A percentile compares a stretch with the other conserved stretches of the same genome.
Evolutionary conservation across 2,797 vertebrate genomes (phyloP).

Genomic region (Acridotheres tristis): DNA sequence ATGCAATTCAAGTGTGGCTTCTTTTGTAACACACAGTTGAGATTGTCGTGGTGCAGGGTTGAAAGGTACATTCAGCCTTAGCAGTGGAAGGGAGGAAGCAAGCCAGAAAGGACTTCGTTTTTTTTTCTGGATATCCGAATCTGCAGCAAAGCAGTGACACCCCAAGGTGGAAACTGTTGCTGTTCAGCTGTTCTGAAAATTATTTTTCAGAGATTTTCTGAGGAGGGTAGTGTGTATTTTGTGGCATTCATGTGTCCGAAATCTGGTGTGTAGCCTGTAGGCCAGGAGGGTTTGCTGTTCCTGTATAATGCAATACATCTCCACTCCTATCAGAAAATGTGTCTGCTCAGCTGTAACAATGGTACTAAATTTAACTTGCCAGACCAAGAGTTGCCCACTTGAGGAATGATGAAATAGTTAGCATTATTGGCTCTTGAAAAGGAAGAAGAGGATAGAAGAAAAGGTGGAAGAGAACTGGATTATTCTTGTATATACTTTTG

Average conservation of each 20-base stretch:
- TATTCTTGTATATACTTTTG: background rate
- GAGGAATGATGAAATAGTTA: background rate
- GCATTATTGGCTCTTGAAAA: background rate
- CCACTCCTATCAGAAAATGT: background rate
- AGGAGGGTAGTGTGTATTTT: background rate
- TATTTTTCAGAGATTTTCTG: background rate
- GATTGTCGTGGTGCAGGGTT: background rate
- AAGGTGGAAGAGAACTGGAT: background rate
- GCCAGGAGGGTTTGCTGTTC: background rate
- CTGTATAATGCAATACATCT: background rate
- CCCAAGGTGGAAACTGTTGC: background rate
- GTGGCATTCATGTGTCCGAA: background rate
- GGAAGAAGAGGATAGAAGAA: background rate
- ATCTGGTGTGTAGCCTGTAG: background rate
- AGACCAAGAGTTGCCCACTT: background rate
- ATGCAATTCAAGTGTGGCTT: background rate
- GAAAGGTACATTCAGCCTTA: rapidly evolving
- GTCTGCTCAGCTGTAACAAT: background rate
- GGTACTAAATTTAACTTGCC: background rate
- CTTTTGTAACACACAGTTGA: background rate
- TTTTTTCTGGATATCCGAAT: background rate
- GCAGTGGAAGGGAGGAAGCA: background rate
- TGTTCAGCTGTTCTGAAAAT: background rate
- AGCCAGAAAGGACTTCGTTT: background rate
- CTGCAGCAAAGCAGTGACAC: background rate